Evolutionary conservation across 2,113 vertebrate genomes (phyloP).

Genomic region (Alligator mississippiensis): DNA sequence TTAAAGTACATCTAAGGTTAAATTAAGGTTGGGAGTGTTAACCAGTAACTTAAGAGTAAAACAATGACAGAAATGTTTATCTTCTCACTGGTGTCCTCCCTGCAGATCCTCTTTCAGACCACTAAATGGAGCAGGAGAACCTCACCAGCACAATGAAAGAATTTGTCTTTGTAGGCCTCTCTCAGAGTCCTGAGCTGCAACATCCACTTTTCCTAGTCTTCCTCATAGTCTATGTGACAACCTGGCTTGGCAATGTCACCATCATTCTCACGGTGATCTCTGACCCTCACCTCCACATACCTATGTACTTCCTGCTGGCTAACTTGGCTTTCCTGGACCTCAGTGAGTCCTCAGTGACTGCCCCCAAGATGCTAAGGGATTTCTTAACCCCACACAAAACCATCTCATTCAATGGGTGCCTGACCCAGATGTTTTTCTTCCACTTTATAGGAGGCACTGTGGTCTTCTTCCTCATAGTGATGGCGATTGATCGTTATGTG

Average conservation of each 20-base stretch:
- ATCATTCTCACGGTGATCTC: not conserved
- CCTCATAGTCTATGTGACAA: not conserved
- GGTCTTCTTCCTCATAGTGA: constrained; percentile 44
- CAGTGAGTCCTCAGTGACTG: constrained; percentile 59
- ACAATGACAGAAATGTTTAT: no score
- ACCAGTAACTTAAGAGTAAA: no score
- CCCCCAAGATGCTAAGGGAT: constrained; percentile 42
- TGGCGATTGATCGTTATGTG: constrained; percentile 51
- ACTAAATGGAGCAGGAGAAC: not conserved
- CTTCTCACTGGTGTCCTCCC: no score
- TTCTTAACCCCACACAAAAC: constrained; percentile 5
- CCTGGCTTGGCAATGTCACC: not conserved
- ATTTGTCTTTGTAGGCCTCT: not conserved
- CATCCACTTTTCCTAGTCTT: not conserved
- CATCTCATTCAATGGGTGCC: constrained; percentile 41
- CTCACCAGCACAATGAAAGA: not conserved
- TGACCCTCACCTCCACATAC: not conserved
- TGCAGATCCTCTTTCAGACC: no score
- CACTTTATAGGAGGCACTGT: constrained; percentile 60
- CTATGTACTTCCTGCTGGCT: not conserved
- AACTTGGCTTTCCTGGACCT: constrained; percentile 60
- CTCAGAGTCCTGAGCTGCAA: not conserved
- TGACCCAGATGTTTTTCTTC: constrained; percentile 63
- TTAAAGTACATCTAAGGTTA: no score
- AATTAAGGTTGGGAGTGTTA: no score